These are phyloP conservation scores for Myrmecophaga tridactyla DNA, from an alignment of 2,113 vertebrate species.

Conservation along the genomic window DNA sequence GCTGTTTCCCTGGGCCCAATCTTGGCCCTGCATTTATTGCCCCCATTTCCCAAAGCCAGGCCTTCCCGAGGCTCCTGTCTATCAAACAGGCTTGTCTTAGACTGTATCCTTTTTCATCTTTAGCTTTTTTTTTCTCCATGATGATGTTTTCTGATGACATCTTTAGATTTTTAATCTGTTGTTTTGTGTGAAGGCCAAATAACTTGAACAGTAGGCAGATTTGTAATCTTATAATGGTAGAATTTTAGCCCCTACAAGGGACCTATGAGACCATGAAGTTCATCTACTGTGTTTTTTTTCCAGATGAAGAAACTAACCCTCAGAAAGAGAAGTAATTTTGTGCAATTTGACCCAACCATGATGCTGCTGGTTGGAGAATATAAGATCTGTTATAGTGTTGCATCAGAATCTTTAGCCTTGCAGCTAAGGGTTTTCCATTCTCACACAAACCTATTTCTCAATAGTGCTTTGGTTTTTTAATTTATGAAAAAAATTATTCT, in stretches of 20 bases:
- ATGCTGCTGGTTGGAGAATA: rapidly evolving
- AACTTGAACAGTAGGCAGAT: neutral
- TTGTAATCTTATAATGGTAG: neutral
- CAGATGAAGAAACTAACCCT: neutral
- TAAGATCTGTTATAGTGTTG: neutral
- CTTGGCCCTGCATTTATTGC: neutral
- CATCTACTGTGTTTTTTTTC: neutral
- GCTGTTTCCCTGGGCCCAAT: neutral
- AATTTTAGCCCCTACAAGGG: neutral
- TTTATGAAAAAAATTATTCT: neutral
- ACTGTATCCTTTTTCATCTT: neutral
- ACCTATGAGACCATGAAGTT: neutral
- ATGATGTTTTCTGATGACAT: neutral
- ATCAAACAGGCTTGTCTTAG: neutral
- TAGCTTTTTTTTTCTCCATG: neutral
- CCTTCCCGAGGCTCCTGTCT: neutral
- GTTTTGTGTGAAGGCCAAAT: neutral
- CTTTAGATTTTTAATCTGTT: neutral
- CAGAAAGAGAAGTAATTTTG: neutral
- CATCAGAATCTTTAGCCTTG: neutral
- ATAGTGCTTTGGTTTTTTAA: neutral
- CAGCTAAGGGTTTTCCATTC: neutral
- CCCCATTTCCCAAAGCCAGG: neutral
- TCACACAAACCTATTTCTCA: neutral
- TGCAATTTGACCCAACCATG: neutral